Evolutionary conservation across 2,888 invertebrate species (phyloP).

Genomic region (Syrphus vitripennis): DNA sequence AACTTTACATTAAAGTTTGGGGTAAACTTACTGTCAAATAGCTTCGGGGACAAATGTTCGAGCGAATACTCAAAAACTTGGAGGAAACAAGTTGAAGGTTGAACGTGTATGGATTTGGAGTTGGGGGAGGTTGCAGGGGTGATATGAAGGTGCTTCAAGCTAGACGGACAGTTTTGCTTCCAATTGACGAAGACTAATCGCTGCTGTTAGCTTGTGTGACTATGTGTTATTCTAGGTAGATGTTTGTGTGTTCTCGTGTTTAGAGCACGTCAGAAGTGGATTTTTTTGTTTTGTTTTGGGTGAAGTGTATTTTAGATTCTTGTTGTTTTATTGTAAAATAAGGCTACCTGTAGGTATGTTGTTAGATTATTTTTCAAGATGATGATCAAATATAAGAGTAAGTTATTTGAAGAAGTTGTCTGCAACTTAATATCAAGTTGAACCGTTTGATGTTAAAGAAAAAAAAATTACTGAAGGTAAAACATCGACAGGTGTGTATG

Average conservation of each 20-base stretch:
- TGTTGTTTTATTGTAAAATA: not conserved
- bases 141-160: not conserved
- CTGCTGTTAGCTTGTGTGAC: conserved; percentile 11
- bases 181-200: conserved; percentile 43
- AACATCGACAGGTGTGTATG: no score
- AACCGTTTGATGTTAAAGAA: not conserved
- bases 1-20: conserved; percentile 53
- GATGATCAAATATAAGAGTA: not conserved
- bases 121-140: not conserved
- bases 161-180: conserved; percentile 39
- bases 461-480: no score
- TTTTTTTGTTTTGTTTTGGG: no score
- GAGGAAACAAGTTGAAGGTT: conserved; percentile 8
- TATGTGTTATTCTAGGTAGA: no score
- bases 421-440: not conserved
- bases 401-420: not conserved
- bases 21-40: conserved; percentile 49
- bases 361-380: not conserved
- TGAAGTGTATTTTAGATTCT: not conserved
- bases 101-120: not conserved
- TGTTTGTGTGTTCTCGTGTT: not conserved
- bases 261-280: not conserved
- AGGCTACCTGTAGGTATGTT: not conserved
- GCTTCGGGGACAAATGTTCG: conserved; percentile 18
- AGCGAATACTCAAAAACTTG: conserved; percentile 28